Evolutionary conservation across 1,140 invertebrate genomes (phyloP).

Genomic region (Bradysia coprophila): DNA sequence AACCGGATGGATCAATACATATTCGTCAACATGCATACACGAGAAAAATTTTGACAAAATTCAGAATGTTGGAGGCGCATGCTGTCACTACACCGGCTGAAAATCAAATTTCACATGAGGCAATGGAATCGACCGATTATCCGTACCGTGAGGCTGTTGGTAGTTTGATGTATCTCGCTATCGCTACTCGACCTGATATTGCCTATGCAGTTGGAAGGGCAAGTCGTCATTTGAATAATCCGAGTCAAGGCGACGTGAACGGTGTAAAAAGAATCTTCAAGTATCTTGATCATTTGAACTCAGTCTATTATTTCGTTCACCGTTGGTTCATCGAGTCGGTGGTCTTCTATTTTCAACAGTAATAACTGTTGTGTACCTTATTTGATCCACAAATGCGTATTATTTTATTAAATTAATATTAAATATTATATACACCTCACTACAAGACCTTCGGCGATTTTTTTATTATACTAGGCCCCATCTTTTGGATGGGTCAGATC

Average conservation of each 20-base stretch:
- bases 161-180: too few species aligned
- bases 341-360: too few species aligned
- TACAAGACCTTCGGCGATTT: too few species aligned
- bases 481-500: too few species aligned
- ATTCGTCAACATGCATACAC: constrained; percentile 16
- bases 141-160: constrained; percentile 2
- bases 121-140: constrained; percentile 2
- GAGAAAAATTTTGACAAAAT: constrained; percentile 15
- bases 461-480: too few species aligned
- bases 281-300: too few species aligned
- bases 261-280: constrained; percentile 21
- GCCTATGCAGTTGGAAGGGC: constrained; percentile 15
- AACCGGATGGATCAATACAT: constrained; percentile 8
- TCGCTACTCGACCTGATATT: constrained; percentile 25
- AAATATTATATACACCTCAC: too few species aligned
- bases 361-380: too few species aligned
- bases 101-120: background rate
- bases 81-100: constrained; percentile 11
- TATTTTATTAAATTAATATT: too few species aligned
- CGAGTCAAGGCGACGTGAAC: constrained; percentile 15
- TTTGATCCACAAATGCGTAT: too few species aligned
- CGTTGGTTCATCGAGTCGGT: too few species aligned
- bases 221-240: constrained; percentile 19
- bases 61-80: constrained; percentile 12
- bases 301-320: too few species aligned